Evolutionary conservation across 2,888 invertebrate genomes (phyloP), one percentile per base, ranked within the genome.

Genomic region (Coelopa pilipes): DNA sequence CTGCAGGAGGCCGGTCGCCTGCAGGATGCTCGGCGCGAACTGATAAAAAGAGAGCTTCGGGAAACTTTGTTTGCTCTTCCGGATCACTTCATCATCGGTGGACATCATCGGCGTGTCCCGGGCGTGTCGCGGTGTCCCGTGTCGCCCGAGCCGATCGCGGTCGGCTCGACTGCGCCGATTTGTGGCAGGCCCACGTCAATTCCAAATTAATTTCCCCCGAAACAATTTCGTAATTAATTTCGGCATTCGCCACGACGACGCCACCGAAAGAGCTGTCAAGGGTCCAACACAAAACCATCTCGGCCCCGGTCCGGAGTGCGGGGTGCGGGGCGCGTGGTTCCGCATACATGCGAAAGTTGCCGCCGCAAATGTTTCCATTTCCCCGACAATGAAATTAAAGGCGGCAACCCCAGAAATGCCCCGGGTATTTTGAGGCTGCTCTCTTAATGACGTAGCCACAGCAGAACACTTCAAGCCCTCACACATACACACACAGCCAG

Each of bases 221-320:
- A 62, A 53, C 55, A 63, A 63, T 71, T 71, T 71, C 53, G 24
- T 63, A 71, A 71, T 71, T 71, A 71, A 71, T 49, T 53, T 63
- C 53, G 63, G 63, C 71, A 71, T 45, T 49, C 62, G 53, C 65
- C 47, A 65, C 47, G 65, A 65, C 47, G 65, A 57, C 55, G 15
- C 24, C 50, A 57, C 60, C 71, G 45, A 63, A 63, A 71, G 55
- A 71, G 71, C 55, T 71, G 71, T 62, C 63, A 63, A 71, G 63
- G 34, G 53, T 62, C n/a, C 45, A 24, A 60, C 66, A 60, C 45
- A 68, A 7, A 46, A 47, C 70, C 72, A 66, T 49, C 49, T 19
- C 13, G 24, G 45, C n/a, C 17, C 13, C 7, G 34, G 45, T n/a
- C 34, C 67, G 57, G 34, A 5, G 24, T 13, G 46, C 12, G 53